These are phyloP conservation scores for Drosophila flavopinicola DNA, from an alignment of 2,888 invertebrate genomes.

Conservation along the genomic window DNA sequence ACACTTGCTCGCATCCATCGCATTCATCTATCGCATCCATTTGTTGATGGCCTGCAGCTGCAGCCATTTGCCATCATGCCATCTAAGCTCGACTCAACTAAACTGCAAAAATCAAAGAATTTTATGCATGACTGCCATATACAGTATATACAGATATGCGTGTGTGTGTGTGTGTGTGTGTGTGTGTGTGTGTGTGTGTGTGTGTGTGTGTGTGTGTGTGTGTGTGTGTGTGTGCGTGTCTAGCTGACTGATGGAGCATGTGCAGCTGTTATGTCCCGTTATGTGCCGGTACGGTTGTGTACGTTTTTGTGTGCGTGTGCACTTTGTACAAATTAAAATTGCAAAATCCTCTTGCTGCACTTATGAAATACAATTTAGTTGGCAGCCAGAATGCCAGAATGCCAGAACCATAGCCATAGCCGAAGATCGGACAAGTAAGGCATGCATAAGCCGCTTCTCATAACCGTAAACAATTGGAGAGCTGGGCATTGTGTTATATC, in stretches of 20 bases:
- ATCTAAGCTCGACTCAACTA: conserved; percentile 31
- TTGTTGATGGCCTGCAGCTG: conserved; percentile 51
- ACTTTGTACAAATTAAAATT: conserved; percentile 76
- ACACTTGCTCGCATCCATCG: neutral
- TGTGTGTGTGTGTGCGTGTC: conserved; percentile 30
- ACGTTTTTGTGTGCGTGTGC: conserved; percentile 53
- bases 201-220: neutral
- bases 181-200: neutral
- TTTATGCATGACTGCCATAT: conserved; percentile 45
- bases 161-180: neutral
- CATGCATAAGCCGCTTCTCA: conserved; percentile 52
- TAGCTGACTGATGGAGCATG: conserved; percentile 61
- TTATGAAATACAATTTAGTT: conserved; percentile 60
- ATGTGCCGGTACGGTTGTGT: conserved; percentile 15
- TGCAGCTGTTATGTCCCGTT: conserved; percentile 27
- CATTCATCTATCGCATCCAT: conserved; percentile 17
- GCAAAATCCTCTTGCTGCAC: conserved; percentile 68
- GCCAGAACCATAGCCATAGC: conserved; percentile 14
- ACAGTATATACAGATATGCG: too few relatives aligned
- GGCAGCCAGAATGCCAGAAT: conserved; percentile 23
- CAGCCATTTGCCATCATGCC: conserved; percentile 42
- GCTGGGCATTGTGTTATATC: conserved; percentile 42
- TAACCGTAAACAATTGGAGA: conserved; percentile 64
- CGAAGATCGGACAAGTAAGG: conserved; percentile 45
- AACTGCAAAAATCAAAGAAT: conserved; percentile 60